Evolutionary conservation across 2,113 vertebrate species (phyloP).

Genomic region (Syrmaticus mikado): DNA sequence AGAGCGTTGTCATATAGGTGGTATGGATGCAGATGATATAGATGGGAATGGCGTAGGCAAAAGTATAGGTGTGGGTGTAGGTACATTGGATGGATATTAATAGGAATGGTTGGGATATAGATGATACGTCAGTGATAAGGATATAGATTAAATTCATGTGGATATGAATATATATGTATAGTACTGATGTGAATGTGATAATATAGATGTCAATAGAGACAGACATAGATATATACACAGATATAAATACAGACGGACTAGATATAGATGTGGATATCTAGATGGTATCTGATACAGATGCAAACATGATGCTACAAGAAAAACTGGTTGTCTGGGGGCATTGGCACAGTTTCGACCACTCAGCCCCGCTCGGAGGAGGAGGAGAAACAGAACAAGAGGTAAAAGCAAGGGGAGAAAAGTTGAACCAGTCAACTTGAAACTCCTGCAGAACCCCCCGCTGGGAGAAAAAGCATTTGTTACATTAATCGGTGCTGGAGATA

Average conservation of each 20-base stretch:
- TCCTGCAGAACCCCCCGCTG: conserved; percentile 7
- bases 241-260: not conserved
- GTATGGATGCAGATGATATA: not conserved
- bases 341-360: not conserved
- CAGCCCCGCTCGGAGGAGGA: not conserved
- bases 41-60: too few relatives aligned
- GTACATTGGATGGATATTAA: too few relatives aligned
- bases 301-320: not conserved
- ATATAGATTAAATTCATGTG: not conserved
- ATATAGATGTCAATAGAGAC: not conserved
- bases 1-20: fast-evolving
- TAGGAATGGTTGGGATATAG: not conserved
- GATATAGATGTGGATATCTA: too few relatives aligned
- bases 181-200: not conserved
- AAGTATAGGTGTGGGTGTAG: not conserved
- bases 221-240: too few relatives aligned
- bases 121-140: too few relatives aligned
- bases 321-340: not conserved
- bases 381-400: fast-evolving
- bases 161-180: not conserved
- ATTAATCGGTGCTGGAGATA: conserved; percentile 54
- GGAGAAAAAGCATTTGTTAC: conserved; percentile 62
- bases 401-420: not conserved
- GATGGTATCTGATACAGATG: too few relatives aligned
- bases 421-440: not conserved